Evolutionary conservation across 2,797 vertebrate species (phyloP).

Genomic region (Cetoscarus ocellatus): DNA sequence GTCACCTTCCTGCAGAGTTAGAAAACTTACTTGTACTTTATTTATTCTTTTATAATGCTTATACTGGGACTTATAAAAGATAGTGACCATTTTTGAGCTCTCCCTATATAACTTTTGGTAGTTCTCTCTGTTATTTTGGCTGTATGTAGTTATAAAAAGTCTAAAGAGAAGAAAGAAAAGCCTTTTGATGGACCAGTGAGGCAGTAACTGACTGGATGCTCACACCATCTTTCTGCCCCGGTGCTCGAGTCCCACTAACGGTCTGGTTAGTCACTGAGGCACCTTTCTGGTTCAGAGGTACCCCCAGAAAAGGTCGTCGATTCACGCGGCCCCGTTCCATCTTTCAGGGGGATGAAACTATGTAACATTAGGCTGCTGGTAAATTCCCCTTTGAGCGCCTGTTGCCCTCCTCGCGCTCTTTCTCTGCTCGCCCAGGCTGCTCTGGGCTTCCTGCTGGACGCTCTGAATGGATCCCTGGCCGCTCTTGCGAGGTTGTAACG

Average conservation of each 20-base stretch:
- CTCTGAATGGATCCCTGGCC: conserved; percentile 24
- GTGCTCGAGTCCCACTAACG: neutral
- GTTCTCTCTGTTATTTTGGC: no score
- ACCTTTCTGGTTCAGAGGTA: conserved; percentile 1
- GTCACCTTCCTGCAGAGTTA: no score
- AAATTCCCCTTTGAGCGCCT: conserved; percentile 40
- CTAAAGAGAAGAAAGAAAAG: no score
- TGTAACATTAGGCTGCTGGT: conserved; percentile 41
- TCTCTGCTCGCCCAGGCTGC: conserved; percentile 26
- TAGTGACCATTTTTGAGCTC: no score
- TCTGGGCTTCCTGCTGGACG: conserved; percentile 22
- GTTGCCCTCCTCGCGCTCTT: conserved; percentile 26
- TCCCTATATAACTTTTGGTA: no score
- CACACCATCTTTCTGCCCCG: neutral
- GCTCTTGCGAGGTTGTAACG: conserved; percentile 47
- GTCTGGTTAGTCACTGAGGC: neutral
- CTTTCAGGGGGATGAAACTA: conserved; percentile 8
- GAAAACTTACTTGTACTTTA: no score
- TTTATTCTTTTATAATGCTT: no score
- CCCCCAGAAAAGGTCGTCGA: conserved; percentile 15
- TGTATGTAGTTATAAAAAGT: no score
- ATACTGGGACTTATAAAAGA: no score
- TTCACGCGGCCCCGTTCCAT: conserved; percentile 2
- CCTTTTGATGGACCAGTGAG: neutral
- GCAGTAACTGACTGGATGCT: no score